A percentile compares a stretch with the other conserved stretches of the same genome.
Evolutionary conservation across 2,888 invertebrate genomes (phyloP).

Genomic region (Trissolcus brochymenae): DNA sequence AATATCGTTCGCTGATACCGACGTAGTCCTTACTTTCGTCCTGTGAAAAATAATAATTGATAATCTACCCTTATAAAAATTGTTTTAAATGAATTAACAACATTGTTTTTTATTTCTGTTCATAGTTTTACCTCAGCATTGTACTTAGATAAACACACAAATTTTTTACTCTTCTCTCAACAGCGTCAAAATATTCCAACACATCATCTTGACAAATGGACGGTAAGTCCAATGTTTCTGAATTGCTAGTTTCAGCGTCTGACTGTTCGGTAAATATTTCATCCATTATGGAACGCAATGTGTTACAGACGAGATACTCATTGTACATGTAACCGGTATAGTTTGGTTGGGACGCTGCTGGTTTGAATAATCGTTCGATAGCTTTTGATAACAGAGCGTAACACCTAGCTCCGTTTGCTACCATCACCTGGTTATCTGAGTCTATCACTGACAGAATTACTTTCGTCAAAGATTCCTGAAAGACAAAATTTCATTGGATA

Average conservation of each 20-base stretch:
- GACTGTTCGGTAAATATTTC: slow-evolving; percentile 64
- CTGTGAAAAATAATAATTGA: neutral
- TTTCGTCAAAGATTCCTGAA: slow-evolving; percentile 64
- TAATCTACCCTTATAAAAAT: neutral
- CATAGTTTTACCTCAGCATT: slow-evolving; percentile 57
- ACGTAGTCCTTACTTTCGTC: slow-evolving; percentile 32
- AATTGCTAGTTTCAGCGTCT: slow-evolving; percentile 49
- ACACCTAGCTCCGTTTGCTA: slow-evolving; percentile 68
- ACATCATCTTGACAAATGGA: slow-evolving; percentile 64
- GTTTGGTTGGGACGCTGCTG: slow-evolving; percentile 60
- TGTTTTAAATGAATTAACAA: neutral
- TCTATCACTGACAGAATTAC: slow-evolving; percentile 67
- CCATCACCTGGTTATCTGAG: slow-evolving; percentile 61
- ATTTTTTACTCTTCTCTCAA: slow-evolving; percentile 68
- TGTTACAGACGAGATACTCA: slow-evolving; percentile 68
- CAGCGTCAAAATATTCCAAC: slow-evolving; percentile 64
- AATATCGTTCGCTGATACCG: slow-evolving; percentile 66
- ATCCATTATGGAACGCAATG: slow-evolving; percentile 68
- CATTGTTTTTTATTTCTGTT: neutral
- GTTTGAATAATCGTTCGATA: slow-evolving; percentile 67
- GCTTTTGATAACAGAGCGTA: slow-evolving; percentile 67
- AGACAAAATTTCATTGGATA: slow-evolving; percentile 1
- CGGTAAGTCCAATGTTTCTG: slow-evolving; percentile 64
- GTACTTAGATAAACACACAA: slow-evolving; percentile 68
- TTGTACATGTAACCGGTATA: slow-evolving; percentile 64